Evolutionary conservation across 1,140 invertebrate genomes (phyloP), one percentile per base, ranked within the genome.

Genomic region (honey bee (Apis mellifera)): DNA sequence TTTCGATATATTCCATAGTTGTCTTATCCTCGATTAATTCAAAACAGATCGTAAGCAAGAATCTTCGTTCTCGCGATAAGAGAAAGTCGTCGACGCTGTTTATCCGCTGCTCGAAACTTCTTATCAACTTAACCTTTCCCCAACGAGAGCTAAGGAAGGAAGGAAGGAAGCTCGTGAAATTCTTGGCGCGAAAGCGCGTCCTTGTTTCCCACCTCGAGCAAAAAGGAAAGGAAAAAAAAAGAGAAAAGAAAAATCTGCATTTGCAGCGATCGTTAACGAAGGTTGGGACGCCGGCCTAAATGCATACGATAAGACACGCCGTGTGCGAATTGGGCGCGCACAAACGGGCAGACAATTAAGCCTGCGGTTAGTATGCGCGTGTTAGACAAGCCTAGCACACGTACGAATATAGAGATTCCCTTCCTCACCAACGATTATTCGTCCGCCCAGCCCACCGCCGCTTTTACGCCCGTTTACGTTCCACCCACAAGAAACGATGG

Each of bases 211-310:
- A 65, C 1, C 42, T 23, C 32, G 54, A 13, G 72, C 72, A 42
- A 59, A 42, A 42, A 32, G 3, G 32, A 32, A 75, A 81, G n/a
- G n/a, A 81, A 81, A 26, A 26, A 32, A 32, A 42, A 42, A 42
- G 3, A n/a, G n/a, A n/a, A n/a, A n/a, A n/a, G n/a, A 42, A 75
- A 81, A 81, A 81, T 81, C 79, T 81, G 54, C 79, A 81, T 76
- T 81, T 60, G 48, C 64, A 75, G 72, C 76, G 79, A 81, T 81
- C 79, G 72, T 81, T 81, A 81, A 54, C 62, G 64, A 64, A 13
- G 48, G 42, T 21, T 23, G 72, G 69, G 26, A 13, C 15, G 50
- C 32, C 60, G 79, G 54, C 79, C 79, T 81, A 76, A 81, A 75
- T 81, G 72, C 79, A 81, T 81, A 76, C 72, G 72, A 76, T 81